Conservation (phyloP, 2,888 invertebrate genomes). For the Epirrhoe tristata region DNA sequence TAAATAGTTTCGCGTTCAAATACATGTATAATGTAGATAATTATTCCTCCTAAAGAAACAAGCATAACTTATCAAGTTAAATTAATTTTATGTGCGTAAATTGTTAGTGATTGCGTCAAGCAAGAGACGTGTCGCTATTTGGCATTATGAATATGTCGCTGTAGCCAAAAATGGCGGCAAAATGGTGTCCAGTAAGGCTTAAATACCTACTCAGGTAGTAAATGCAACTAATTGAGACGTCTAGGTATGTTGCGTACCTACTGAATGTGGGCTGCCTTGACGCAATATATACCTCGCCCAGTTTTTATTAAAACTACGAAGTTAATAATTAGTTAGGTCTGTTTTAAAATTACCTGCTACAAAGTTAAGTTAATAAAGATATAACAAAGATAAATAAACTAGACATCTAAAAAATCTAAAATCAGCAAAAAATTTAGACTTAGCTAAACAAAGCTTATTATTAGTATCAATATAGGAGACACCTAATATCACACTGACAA, state of each 20-base stretch:
- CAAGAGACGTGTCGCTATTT: conserved; percentile 7
- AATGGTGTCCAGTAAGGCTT: conserved; percentile 18
- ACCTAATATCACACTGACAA: neutral
- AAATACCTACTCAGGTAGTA: conserved; percentile 24
- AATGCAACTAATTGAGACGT: conserved; percentile 11
- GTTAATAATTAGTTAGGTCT: neutral
- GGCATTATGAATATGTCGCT: conserved; percentile 11
- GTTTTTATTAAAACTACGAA: conserved; percentile 15
- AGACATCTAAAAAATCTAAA: too few relatives aligned
- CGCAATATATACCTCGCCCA: conserved; percentile 16
- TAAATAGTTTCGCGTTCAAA: neutral
- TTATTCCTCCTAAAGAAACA: conserved; percentile 4
- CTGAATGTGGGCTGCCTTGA: conserved; percentile 16
- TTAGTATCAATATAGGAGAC: too few relatives aligned
- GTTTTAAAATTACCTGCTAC: neutral
- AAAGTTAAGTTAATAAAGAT: too few relatives aligned
- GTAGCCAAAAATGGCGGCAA: conserved; percentile 18
- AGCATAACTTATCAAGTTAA: conserved; percentile 17
- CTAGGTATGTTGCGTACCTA: conserved; percentile 9
- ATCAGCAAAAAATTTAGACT: too few relatives aligned
- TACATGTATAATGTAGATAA: neutral
- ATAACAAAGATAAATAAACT: too few relatives aligned
- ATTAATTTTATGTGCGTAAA: conserved; percentile 46
- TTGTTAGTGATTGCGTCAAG: conserved; percentile 16
- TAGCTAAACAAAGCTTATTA: too few relatives aligned